Evolutionary conservation across 2,888 invertebrate genomes (phyloP).

Genomic region (Apamea epomidion): DNA sequence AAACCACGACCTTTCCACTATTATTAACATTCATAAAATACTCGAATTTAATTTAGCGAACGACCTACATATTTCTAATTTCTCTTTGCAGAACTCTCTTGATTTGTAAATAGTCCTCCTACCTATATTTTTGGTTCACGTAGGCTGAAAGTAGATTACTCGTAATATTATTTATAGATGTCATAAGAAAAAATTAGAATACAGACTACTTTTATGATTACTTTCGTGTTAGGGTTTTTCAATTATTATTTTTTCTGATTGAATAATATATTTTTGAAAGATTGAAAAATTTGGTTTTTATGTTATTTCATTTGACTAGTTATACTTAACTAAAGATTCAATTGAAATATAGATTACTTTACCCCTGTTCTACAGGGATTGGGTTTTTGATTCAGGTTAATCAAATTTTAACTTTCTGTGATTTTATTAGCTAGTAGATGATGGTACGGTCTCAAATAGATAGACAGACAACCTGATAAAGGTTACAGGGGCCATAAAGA

Average conservation of each 20-base stretch:
- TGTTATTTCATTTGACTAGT: conserved; percentile 2
- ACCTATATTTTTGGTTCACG: conserved; percentile 29
- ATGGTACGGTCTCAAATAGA: neutral
- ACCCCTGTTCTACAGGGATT: neutral
- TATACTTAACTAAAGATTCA: neutral
- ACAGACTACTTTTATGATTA: conserved; percentile 17
- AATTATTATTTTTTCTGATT: neutral
- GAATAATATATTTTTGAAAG: neutral
- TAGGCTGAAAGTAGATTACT: conserved; percentile 27
- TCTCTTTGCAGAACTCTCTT: conserved; percentile 17
- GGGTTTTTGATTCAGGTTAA: conserved; percentile 1
- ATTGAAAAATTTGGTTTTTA: neutral
- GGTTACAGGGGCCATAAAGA: neutral
- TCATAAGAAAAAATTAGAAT: conserved; percentile 6
- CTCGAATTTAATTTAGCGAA: conserved; percentile 37
- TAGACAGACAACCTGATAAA: neutral
- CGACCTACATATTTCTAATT: conserved; percentile 45
- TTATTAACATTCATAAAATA: conserved; percentile 41
- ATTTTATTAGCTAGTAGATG: conserved; percentile 1
- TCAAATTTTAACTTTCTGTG: conserved; percentile 11
- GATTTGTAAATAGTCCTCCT: conserved; percentile 25
- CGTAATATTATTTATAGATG: conserved; percentile 5
- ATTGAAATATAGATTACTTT: conserved; percentile 4
- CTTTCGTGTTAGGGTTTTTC: conserved; percentile 15
- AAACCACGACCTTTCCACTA: conserved; percentile 29